A percentile compares a stretch with the other conserved stretches of the same genome.
phyloP scores from a whole-genome alignment of 1,140 invertebrate genomes.

The Rhopalosiphum maidis region DNA sequence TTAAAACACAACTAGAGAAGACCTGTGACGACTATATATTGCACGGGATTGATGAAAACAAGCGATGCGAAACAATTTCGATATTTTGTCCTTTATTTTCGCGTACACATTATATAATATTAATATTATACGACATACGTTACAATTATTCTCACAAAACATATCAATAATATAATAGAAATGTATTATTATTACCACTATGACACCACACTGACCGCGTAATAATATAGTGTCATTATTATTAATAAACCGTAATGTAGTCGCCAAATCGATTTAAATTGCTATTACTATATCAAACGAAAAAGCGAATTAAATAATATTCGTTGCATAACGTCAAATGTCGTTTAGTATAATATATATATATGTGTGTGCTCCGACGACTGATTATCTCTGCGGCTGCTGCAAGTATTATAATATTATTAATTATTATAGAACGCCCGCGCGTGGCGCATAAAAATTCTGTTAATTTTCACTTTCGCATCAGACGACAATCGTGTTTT shows the following conservation, averaged over 20 bases:
- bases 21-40: not conserved
- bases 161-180: no score
- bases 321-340: not conserved
- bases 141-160: not conserved
- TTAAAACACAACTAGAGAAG: not conserved
- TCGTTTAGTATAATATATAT: not conserved
- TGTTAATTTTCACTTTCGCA: constrained; percentile 20
- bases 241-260: not conserved
- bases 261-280: constrained; percentile 32
- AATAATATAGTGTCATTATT: not conserved
- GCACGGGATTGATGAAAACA: not conserved
- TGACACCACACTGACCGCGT: not conserved
- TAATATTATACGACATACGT: no score
- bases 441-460: not conserved
- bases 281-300: not conserved
- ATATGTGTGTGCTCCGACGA: not conserved
- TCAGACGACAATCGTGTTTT: not conserved
- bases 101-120: not conserved
- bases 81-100: not conserved
- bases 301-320: not conserved
- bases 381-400: not conserved
- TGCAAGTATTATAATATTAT: not conserved
- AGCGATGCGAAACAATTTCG: not conserved
- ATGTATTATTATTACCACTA: not conserved
- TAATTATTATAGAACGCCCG: not conserved